Evolutionary conservation across 1,140 invertebrate genomes (phyloP), one percentile per base, ranked within the genome.

Genomic region (Lamellibrachia luymesi): DNA sequence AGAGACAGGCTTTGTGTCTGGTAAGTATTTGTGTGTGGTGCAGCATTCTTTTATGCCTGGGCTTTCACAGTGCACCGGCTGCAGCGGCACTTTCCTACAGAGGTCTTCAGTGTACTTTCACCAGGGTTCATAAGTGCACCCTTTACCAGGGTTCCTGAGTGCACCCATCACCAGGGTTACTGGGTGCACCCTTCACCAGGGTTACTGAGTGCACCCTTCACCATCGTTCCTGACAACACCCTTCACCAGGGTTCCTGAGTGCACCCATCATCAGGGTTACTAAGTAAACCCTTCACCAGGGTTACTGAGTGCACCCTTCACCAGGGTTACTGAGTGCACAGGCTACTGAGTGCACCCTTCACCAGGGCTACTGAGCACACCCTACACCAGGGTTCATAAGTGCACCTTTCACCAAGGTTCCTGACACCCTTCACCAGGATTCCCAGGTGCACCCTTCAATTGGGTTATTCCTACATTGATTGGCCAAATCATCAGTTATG

Each of bases 1-100:
- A 80, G 64, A 80, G 64, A 80, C 64, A 80, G 64, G 64, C 64
- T 80, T 80, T 80, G 64, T 80, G 64, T 80, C 64, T 80, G 64
- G 64, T 80, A 80, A 80, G 64, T 80, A 22, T 80, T 22, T 80
- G 64, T 80, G 64, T 80, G 64, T 80, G 64, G 13, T 80, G 64
- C 13, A 22, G 64, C 64, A 80, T 80, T 80, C 64, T 80, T 22
- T 80, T 13, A 6, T 17, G 64, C 64, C 13, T 17, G 25, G 64
- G 64, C 64, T 80, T 80, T 22, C 7, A 80, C 64, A 80, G 64
- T 56, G 52, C 64, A 80, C 64, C 64, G 64, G 17, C 64, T 80
- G 64, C 6, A 4, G 17, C 64, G 25, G 64, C 64, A 10, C 64
- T 80, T 22, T 4, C 25, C 6, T 17, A 80, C 64, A 80, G 38